Evolutionary conservation across 2,113 vertebrate genomes (phyloP).

Genomic region (Glaucomys volans): DNA sequence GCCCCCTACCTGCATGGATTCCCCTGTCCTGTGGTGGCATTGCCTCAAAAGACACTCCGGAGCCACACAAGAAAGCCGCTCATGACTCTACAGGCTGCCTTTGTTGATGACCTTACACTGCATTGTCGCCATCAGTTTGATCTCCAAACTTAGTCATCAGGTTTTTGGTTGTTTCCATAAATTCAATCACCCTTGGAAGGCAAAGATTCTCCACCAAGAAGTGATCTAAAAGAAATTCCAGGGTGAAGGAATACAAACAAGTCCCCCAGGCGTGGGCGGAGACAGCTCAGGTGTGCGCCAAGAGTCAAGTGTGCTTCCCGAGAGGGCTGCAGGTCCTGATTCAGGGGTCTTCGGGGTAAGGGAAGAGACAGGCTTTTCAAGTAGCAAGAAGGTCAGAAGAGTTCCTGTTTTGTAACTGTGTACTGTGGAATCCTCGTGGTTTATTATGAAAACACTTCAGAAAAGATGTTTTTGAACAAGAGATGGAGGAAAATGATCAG

Average conservation of each 20-base stretch:
- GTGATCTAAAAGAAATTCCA: not conserved
- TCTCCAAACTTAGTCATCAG: not conserved
- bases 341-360: not conserved
- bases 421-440: not conserved
- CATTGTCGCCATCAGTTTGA: not conserved
- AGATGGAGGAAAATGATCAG: not conserved
- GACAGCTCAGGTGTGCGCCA: fast-evolving
- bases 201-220: not conserved
- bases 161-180: not conserved
- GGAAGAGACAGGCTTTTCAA: not conserved
- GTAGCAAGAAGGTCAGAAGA: not conserved
- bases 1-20: not conserved
- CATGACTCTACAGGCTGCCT: not conserved
- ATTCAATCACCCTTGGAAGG: not conserved
- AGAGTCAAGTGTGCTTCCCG: not conserved
- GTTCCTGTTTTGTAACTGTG: constrained; percentile 7
- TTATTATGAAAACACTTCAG: not conserved
- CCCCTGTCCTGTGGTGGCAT: not conserved
- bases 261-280: not conserved
- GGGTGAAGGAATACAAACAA: not conserved
- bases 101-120: not conserved
- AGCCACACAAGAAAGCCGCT: not conserved
- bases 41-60: not conserved
- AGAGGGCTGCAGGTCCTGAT: not conserved
- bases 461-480: not conserved